Base-by-base conservation (phyloP, 35 echinoderm and acorn worm species). In the Nesometra sesokonis region DNA sequence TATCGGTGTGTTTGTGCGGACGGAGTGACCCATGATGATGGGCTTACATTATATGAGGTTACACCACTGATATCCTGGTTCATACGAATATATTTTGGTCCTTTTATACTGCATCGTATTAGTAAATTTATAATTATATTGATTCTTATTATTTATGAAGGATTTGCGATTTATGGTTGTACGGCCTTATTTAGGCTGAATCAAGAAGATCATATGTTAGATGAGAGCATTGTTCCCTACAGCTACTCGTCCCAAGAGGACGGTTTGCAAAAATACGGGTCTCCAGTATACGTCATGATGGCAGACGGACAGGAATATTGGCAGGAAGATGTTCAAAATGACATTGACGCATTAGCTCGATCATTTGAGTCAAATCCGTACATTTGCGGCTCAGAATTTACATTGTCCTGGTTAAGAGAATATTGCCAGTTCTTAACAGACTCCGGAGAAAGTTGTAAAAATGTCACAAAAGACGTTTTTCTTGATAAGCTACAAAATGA, bases 1-100 rank as follows among this genome's bases (percentile, higher is more conserved):
- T 90, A 90, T 77, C 86, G 46, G 36, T 84, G 89, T 32, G 90
- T 97, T 82, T 93, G 90, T 84, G 94, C 91, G 0, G 88, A 85
- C 33, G 90, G 87, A n/a, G 84, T 90, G 29, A 84, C 82, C 3
- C 89, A 86, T 32, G 33, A 78, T 34, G 34, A 87, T 88, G 21
- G 32, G 32, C 34, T 78, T 84, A 31, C 82, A 35, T 29, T 79
- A 81, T 35, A 80, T 77, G 17, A 81, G 80, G 46, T 88, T 5
- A 86, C 82, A 33, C 90, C 89, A 35, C 81, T 84, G 3, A 33
- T 93, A n/a, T 78, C 89, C 39, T 86, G 80, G 0, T 86, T 92
- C 32, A 93, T 97, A 36, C 19, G 36, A 11, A 77, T 87, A 31
- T 87, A 90, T 77, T 90, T 90, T 38, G 90, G 80, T 17, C 94